These are phyloP conservation scores for Marcusenius ussheri DNA, from an alignment of 2,113 vertebrate genomes.

Conservation along the genomic window DNA sequence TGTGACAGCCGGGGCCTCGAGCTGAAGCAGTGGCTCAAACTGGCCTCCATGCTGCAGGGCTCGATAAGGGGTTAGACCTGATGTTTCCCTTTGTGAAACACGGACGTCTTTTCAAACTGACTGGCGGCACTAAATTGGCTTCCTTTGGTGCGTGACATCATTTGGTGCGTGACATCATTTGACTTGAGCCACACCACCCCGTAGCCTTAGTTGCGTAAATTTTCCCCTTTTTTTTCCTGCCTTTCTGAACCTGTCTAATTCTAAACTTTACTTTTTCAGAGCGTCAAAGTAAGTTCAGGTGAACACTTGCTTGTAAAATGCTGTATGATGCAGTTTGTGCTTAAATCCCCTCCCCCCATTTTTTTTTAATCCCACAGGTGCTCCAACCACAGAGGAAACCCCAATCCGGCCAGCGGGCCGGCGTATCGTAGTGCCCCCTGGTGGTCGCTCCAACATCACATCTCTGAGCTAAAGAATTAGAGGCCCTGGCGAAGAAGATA, in stretches of 20 bases:
- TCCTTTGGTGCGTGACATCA: not conserved
- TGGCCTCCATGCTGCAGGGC: not conserved
- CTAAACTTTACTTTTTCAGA: not conserved
- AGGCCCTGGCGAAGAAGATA: constrained; percentile 38
- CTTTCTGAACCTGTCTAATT: not conserved
- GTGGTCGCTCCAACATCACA: constrained; percentile 95
- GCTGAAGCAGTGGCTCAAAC: not conserved
- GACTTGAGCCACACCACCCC: not conserved
- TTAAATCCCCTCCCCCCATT: not conserved
- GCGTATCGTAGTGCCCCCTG: constrained; percentile 86
- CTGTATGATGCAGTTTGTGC: not conserved
- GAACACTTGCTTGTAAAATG: not conserved
- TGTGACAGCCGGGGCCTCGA: not conserved
- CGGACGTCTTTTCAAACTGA: not conserved
- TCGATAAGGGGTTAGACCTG: not conserved
- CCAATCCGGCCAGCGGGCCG: constrained; percentile 82
- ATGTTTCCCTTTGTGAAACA: not conserved
- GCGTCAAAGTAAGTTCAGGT: not conserved
- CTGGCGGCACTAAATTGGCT: not conserved
- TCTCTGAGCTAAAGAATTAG: constrained; percentile 79
- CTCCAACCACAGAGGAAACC: constrained; percentile 59
- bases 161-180: not conserved
- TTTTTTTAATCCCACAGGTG: constrained; percentile 46
- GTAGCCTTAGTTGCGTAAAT: not conserved
- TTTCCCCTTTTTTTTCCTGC: too few relatives aligned